Evolutionary conservation across 2,888 invertebrate species (phyloP), one percentile per base, ranked within the genome.

Genomic region (Drosophila hamatofila): DNA sequence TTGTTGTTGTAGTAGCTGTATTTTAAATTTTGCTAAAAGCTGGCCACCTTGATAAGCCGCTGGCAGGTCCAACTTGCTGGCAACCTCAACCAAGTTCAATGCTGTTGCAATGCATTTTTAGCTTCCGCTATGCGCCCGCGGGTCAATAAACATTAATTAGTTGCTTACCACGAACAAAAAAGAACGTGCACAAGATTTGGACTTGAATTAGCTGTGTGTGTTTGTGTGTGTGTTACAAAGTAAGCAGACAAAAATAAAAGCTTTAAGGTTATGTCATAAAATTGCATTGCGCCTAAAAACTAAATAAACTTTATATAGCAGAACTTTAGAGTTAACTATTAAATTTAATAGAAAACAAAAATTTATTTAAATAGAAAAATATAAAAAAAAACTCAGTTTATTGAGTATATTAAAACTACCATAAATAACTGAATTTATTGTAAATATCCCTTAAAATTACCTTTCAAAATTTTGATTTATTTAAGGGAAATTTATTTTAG

Each of bases 11-110:
- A 54, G 14, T 60, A 57, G 55, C 61, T 72, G 68, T 69, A 81
- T 81, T 83, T 81, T 77, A 73, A 70, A 67, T 66, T 80, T 65
- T 66, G 72, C 80, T 66, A 37, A 74, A 89, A 89, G 72, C 89
- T 78, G 72, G 82, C 75, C 85, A 88, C 90, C 90, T 84, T 84
- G 83, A 88, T 88, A 75, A 79, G 76, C 65, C 64, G 57, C 65
- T 42, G 62, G 27, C 72, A 59, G 44, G 56, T 77, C 49, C 39
- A 67, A 67, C 58, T 64, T 46, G 48, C 48, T 49, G 30, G 55
- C 75, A 60, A 57, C 54, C 49, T 39, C 52, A 21, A 39, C 56
- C 87, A 90, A 85, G 85, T 85, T 85, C 90, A 85, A 89, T 85
- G 84, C 74, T 82, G 42, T 67, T 71, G 57, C 64, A 75, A 54